These are phyloP conservation scores for Acrocera orbiculus DNA, from an alignment of 2,888 invertebrate genomes.

Conservation along the genomic window DNA sequence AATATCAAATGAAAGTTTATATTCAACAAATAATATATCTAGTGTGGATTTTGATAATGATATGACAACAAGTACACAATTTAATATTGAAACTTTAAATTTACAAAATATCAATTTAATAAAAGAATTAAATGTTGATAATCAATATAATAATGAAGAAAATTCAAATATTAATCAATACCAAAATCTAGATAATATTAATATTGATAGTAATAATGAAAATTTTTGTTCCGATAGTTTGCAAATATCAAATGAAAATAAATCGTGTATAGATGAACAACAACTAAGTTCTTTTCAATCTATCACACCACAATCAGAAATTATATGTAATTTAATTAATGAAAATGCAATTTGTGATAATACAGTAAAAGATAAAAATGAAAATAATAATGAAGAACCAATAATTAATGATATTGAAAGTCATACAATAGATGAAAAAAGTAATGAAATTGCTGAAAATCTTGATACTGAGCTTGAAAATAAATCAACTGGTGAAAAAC, in stretches of 20 bases:
- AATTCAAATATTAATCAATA: not conserved
- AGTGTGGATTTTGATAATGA: no score
- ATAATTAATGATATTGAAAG: not conserved
- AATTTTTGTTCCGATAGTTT: not conserved
- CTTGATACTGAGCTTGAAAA: not conserved
- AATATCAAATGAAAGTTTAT: not conserved
- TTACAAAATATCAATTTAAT: not conserved
- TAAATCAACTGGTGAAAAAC: constrained; percentile 1
- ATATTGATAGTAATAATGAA: not conserved
- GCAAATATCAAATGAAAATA: not conserved
- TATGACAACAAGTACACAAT: no score
- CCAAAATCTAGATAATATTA: not conserved
- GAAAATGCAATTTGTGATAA: constrained; percentile 2
- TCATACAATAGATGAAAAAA: not conserved
- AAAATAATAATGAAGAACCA: not conserved
- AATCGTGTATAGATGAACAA: not conserved
- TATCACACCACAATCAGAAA: not conserved
- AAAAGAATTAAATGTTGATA: not conserved
- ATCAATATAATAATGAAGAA: constrained; percentile 1
- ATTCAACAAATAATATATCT: no score
- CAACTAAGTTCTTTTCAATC: no score
- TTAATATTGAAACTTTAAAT: no score
- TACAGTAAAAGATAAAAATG: constrained; percentile 1
- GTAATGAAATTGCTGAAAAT: constrained; percentile 2
- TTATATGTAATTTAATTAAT: not conserved